Percentiles rank a stretch among this genome's conserved stretches.
These are phyloP conservation scores for Arenaria interpres DNA, from an alignment of 2,113 vertebrate genomes.

Conservation along the genomic window DNA sequence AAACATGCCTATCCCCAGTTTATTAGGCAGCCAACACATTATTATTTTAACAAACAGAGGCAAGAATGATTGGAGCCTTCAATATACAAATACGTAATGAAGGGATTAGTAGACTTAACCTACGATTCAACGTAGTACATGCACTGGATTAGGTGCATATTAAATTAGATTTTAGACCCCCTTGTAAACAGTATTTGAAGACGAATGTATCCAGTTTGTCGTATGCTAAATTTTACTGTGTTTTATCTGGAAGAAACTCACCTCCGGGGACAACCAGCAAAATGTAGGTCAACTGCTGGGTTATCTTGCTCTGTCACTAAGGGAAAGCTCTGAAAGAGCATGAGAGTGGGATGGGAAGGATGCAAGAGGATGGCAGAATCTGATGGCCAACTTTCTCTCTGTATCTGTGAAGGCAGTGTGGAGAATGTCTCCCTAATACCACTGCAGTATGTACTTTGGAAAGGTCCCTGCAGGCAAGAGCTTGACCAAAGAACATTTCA, in stretches of 20 bases:
- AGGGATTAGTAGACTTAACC: slow-evolving; percentile 22
- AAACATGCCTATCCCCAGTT: neutral
- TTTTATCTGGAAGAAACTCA: slow-evolving; percentile 4
- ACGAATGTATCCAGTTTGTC: neutral
- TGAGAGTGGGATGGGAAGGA: neutral
- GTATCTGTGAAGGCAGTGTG: neutral
- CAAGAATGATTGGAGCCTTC: slow-evolving; percentile 43
- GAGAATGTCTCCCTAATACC: neutral
- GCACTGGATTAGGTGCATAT: neutral
- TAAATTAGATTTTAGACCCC: neutral
- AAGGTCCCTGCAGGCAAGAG: neutral
- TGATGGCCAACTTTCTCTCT: neutral
- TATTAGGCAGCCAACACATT: slow-evolving; percentile 7
- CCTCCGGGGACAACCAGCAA: neutral
- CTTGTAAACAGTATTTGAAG: neutral
- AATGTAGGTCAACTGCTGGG: neutral
- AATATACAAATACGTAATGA: slow-evolving; percentile 1
- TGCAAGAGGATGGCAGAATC: neutral
- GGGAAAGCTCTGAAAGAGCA: neutral
- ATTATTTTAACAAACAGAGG: slow-evolving; percentile 47
- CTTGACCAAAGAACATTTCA: neutral
- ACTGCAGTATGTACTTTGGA: neutral
- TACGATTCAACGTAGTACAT: neutral
- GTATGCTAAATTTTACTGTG: neutral
- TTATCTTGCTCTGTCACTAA: neutral